phyloP scores from a whole-genome alignment of 2,113 vertebrate species.

The Hiodon alosoides region DNA sequence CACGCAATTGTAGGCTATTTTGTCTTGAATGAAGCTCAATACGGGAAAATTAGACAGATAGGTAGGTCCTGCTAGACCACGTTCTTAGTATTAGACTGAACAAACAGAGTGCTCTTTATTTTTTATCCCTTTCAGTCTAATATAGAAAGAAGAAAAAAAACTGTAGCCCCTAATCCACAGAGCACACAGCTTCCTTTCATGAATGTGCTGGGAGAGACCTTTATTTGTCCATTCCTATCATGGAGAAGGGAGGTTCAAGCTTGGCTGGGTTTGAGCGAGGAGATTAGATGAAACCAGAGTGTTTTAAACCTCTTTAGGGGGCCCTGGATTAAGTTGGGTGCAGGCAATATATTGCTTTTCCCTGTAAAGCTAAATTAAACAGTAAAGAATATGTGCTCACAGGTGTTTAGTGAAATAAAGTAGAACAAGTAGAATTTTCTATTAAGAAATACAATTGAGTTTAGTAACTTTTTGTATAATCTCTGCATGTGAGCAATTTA shows the following conservation, averaged over 20 bases:
- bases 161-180: slow-evolving; percentile 69
- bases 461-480: no score
- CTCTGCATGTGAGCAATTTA: no score
- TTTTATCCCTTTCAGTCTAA: slow-evolving; percentile 57
- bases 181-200: slow-evolving; percentile 76
- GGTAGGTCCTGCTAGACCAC: slow-evolving; percentile 28
- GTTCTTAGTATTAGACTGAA: slow-evolving; percentile 28
- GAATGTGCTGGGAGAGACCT: slow-evolving; percentile 65
- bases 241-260: slow-evolving; percentile 70
- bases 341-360: slow-evolving; percentile 62
- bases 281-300: slow-evolving; percentile 98
- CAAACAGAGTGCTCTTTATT: slow-evolving; percentile 50
- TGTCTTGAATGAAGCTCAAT: slow-evolving; percentile 13
- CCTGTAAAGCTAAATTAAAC: slow-evolving; percentile 67
- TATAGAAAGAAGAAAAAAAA: slow-evolving; percentile 55
- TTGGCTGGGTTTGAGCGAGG: slow-evolving; percentile 75
- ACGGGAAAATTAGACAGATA: slow-evolving; percentile 15
- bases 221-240: slow-evolving; percentile 77
- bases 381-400: slow-evolving; percentile 67
- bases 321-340: slow-evolving; percentile 76
- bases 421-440: slow-evolving; percentile 40
- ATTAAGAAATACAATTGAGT: neutral
- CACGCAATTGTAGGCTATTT: neutral
- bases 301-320: slow-evolving; percentile 84
- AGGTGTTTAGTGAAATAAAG: slow-evolving; percentile 70